phyloP scores from a whole-genome alignment of 2,888 invertebrate genomes.

The Cataglyphis rosenhaueri region DNA sequence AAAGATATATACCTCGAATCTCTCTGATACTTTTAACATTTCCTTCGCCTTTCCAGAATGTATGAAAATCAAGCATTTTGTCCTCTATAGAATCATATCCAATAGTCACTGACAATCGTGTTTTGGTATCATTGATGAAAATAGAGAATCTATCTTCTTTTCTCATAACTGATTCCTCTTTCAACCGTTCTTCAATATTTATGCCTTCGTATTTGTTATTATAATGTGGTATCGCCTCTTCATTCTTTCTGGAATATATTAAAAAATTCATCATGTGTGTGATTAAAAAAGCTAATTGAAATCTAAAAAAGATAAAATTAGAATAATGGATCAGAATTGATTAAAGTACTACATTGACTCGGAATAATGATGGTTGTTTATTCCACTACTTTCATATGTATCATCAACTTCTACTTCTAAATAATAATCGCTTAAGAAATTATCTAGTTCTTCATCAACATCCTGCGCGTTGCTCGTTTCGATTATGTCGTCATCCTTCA shows the following conservation, averaged over 20 bases:
- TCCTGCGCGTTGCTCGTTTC: constrained; percentile 32
- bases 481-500: constrained; percentile 36
- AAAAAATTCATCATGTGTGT: constrained; percentile 30
- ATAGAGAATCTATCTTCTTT: constrained; percentile 53
- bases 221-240: constrained; percentile 49
- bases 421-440: constrained; percentile 64
- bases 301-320: background rate
- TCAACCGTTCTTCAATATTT: constrained; percentile 55
- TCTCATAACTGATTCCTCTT: constrained; percentile 57
- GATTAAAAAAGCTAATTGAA: constrained; percentile 37
- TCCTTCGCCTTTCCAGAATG: constrained; percentile 88
- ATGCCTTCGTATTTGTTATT: constrained; percentile 55
- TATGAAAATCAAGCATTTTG: constrained; percentile 69
- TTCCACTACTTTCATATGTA: constrained; percentile 59
- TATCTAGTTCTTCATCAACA: constrained; percentile 54
- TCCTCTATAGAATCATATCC: constrained; percentile 22
- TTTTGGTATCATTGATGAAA: constrained; percentile 57
- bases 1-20: constrained; percentile 85
- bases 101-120: constrained; percentile 58
- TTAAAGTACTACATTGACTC: constrained; percentile 63
- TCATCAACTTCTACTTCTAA: constrained; percentile 59
- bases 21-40: constrained; percentile 87
- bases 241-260: constrained; percentile 48
- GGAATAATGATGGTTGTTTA: constrained; percentile 64
- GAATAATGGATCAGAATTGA: background rate